Evolutionary conservation across 2,113 vertebrate genomes (phyloP).

Genomic region (Chloropsis cyanopogon): DNA sequence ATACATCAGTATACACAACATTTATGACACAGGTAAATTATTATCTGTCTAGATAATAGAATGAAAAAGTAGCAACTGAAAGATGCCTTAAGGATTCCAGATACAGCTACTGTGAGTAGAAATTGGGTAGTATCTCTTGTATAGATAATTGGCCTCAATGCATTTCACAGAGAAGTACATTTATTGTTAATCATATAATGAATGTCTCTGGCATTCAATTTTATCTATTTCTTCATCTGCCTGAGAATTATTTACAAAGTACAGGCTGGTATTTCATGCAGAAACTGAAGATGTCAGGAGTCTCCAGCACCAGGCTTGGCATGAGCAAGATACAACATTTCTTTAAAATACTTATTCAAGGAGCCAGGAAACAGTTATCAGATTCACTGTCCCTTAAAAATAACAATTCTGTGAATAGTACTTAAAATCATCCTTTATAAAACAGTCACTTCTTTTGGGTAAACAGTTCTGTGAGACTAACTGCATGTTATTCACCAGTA

Average conservation of each 20-base stretch:
- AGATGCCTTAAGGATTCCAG: neutral
- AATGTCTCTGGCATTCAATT: neutral
- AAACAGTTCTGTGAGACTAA: slow-evolving; percentile 11
- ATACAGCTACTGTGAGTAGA: neutral
- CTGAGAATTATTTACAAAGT: neutral
- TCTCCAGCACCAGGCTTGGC: neutral
- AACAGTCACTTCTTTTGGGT: neutral
- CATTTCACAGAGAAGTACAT: neutral
- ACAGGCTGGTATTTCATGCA: neutral
- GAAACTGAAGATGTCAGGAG: neutral
- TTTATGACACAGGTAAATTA: neutral
- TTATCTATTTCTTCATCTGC: neutral
- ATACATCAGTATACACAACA: neutral
- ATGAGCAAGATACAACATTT: neutral
- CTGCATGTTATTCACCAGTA: neutral
- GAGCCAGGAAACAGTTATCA: neutral
- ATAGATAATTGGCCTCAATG: neutral
- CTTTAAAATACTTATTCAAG: neutral
- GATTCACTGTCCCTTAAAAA: neutral
- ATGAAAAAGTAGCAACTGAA: neutral
- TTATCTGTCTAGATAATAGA: neutral
- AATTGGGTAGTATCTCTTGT: neutral
- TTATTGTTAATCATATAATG: neutral
- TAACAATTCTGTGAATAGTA: neutral
- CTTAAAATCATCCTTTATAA: neutral